Evolutionary conservation across 2,113 vertebrate species (phyloP).

Genomic region (Lagopus muta): DNA sequence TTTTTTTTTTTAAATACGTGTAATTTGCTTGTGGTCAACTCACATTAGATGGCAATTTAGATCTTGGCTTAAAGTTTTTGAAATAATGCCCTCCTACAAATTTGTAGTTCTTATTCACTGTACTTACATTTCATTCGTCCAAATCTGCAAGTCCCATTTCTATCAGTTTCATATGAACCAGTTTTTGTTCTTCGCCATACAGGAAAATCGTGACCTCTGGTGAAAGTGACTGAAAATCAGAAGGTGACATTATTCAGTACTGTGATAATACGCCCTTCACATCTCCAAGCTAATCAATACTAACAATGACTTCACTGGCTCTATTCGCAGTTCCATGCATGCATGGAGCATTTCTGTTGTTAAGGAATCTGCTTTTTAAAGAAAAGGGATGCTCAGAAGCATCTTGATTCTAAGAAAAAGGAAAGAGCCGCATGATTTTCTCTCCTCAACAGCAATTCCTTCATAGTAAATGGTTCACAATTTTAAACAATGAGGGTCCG

Average conservation of each 20-base stretch:
- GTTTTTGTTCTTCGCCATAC: slow-evolving; percentile 75
- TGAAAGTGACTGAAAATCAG: slow-evolving; percentile 75
- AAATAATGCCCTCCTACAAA: neutral
- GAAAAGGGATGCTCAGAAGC: neutral
- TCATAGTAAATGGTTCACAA: neutral
- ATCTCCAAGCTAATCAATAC: neutral
- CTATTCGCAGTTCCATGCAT: neutral
- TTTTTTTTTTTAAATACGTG: neutral
- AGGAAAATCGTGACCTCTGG: slow-evolving; percentile 83
- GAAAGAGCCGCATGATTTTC: rapidly evolving
- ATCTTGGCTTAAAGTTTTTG: neutral
- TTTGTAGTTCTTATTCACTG: neutral
- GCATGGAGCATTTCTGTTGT: neutral
- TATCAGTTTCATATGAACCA: slow-evolving; percentile 85
- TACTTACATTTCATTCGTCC: slow-evolving; percentile 71
- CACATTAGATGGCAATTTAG: neutral
- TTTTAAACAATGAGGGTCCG: neutral
- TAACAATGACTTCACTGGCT: neutral
- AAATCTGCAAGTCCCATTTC: slow-evolving; percentile 85
- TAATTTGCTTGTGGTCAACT: neutral
- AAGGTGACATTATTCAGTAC: neutral
- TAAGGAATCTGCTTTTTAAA: neutral
- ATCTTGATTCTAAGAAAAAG: neutral
- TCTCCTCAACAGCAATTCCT: neutral
- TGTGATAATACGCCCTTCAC: neutral